A percentile compares a stretch with the other conserved stretches of the same genome.
These are phyloP conservation scores for Dinoponera quadriceps DNA, from an alignment of 1,140 invertebrate species.

Conservation along the genomic window DNA sequence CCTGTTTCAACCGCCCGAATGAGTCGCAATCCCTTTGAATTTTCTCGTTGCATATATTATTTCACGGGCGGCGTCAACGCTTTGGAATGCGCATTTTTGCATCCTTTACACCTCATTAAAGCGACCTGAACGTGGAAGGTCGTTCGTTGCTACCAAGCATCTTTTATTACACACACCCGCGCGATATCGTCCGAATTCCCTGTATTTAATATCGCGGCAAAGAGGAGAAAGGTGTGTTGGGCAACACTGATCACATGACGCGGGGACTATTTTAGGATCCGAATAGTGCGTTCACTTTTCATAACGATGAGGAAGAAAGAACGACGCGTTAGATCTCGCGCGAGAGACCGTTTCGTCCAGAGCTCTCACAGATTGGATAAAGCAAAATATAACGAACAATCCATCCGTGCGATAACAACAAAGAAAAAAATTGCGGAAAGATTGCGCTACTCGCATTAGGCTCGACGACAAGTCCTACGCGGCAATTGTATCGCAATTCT, in stretches of 20 bases:
- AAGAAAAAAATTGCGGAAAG: no score
- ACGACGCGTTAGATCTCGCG: background rate
- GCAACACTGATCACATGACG: background rate
- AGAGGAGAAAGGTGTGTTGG: background rate
- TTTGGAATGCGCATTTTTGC: slow-evolving; percentile 1
- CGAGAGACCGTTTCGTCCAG: no score
- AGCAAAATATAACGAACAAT: no score
- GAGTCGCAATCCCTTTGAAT: no score
- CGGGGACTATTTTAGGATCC: slow-evolving; percentile 24
- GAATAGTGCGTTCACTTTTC: slow-evolving; percentile 25
- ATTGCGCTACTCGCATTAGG: slow-evolving; percentile 47
- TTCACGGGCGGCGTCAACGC: background rate
- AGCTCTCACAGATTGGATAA: no score
- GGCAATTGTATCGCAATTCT: slow-evolving; percentile 57
- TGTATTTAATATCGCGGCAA: background rate
- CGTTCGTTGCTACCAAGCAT: slow-evolving; percentile 35
- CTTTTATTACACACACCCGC: background rate
- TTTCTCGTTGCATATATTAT: no score
- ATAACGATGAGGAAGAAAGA: background rate
- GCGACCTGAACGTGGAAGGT: slow-evolving; percentile 32
- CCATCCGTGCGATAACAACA: no score
- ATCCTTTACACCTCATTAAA: slow-evolving; percentile 9
- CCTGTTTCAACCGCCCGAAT: no score
- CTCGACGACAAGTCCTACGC: slow-evolving; percentile 50
- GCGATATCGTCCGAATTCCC: slow-evolving; percentile 25